Conservation (phyloP, 1,140 invertebrate species). For the Palaemon carinicauda region DNA sequence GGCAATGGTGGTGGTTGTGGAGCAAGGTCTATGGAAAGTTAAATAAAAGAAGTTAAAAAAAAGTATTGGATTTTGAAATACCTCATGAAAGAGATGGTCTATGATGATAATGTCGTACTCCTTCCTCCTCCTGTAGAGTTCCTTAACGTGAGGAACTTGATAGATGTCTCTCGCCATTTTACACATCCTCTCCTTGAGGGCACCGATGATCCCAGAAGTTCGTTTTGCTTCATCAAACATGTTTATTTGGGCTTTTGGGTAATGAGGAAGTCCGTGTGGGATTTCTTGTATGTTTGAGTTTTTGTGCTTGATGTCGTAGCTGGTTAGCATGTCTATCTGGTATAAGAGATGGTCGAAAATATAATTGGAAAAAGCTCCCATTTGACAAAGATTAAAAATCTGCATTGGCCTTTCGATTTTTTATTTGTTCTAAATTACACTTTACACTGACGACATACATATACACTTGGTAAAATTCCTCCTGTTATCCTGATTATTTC, state of each 20-base stretch:
- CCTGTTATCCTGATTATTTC: too few relatives aligned
- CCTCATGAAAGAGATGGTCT: conserved; percentile 34
- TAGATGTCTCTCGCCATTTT: conserved; percentile 24
- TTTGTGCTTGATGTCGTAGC: neutral
- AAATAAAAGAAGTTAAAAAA: neutral
- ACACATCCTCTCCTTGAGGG: neutral
- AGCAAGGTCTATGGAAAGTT: too few relatives aligned
- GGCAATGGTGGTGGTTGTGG: too few relatives aligned
- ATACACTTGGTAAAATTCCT: neutral
- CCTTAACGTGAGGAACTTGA: neutral
- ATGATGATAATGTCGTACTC: conserved; percentile 25
- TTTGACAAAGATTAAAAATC: too few relatives aligned
- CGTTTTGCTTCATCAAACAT: neutral
- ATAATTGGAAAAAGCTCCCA: neutral
- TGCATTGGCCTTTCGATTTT: too few relatives aligned
- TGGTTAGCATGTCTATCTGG: neutral
- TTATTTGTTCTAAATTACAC: neutral
- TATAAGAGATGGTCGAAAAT: neutral
- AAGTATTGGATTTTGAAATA: neutral
- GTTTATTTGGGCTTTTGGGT: neutral
- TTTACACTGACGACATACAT: neutral
- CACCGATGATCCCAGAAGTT: neutral
- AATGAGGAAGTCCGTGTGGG: neutral
- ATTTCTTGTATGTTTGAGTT: neutral
- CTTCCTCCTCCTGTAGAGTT: conserved; percentile 27